Percentiles rank a stretch among this genome's conserved stretches.
These are phyloP conservation scores for Meliscaeva auricollis DNA, from an alignment of 2,888 invertebrate species.

Conservation along the genomic window DNA sequence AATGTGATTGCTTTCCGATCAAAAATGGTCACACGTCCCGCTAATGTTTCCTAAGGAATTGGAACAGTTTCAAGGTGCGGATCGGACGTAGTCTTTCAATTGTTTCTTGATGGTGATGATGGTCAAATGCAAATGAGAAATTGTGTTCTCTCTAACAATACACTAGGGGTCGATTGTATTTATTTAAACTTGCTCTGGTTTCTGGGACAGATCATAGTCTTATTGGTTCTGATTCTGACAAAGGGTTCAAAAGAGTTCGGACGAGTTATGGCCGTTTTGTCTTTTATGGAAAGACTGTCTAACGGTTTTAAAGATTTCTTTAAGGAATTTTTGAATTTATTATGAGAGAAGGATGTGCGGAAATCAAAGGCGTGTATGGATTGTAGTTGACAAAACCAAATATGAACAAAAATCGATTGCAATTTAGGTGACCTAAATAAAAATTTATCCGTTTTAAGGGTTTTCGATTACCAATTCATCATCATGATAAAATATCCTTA, in stretches of 20 bases:
- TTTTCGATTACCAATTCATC: no score
- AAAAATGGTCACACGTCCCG: slow-evolving; percentile 69
- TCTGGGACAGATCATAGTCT: slow-evolving; percentile 12
- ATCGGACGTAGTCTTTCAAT: not conserved
- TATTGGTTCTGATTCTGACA: not conserved
- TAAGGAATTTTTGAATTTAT: slow-evolving; percentile 8
- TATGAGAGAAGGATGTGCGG: not conserved
- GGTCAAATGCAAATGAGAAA: slow-evolving; percentile 54
- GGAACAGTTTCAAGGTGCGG: slow-evolving; percentile 40
- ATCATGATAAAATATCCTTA: no score
- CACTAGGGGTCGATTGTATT: slow-evolving; percentile 58
- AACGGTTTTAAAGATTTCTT: not conserved
- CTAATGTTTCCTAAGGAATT: slow-evolving; percentile 63
- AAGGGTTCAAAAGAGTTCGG: slow-evolving; percentile 13
- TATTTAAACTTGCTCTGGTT: not conserved
- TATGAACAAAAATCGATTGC: not conserved
- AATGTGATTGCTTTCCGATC: slow-evolving; percentile 68
- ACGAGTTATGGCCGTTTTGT: slow-evolving; percentile 3
- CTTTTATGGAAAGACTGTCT: slow-evolving; percentile 10
- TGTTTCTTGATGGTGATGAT: slow-evolving; percentile 1
- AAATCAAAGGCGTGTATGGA: not conserved
- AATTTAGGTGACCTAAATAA: no score
- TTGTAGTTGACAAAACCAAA: not conserved
- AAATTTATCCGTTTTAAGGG: no score
- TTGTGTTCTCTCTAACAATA: slow-evolving; percentile 33